These are phyloP conservation scores for Hippopotamyrus pictus DNA, from an alignment of 2,797 vertebrate species.

Conservation along the genomic window DNA sequence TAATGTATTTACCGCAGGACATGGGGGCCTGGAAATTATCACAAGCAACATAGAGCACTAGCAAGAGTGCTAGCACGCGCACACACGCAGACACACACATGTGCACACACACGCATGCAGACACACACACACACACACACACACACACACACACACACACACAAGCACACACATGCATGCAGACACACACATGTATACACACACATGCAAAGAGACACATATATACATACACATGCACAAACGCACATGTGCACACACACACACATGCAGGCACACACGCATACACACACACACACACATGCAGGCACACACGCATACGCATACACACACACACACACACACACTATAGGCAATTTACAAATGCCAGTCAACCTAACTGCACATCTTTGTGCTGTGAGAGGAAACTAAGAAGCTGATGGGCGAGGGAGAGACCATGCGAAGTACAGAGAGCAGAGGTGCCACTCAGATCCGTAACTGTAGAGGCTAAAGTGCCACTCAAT, in stretches of 20 bases:
- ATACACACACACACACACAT: too few species aligned
- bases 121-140: background rate
- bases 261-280: too few species aligned
- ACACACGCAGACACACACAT: background rate
- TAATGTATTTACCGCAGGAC: background rate
- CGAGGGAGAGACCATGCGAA: background rate
- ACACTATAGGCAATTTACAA: background rate
- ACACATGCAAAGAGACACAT: background rate
- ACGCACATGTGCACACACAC: background rate
- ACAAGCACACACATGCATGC: too few species aligned
- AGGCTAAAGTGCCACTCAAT: background rate
- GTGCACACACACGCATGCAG: accelerated
- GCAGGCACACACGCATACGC: background rate
- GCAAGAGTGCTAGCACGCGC: background rate
- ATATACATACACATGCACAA: background rate
- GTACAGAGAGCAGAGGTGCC: background rate
- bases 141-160: too few species aligned
- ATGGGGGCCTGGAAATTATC: background rate
- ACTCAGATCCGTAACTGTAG: background rate
- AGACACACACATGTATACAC: too few species aligned
- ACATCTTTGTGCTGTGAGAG: background rate
- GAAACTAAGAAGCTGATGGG: background rate
- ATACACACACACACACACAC: background rate
- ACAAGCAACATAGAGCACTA: background rate
- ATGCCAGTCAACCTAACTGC: background rate